Base-by-base conservation (phyloP, 2,888 invertebrate genomes). In the Archips crataeganus region DNA sequence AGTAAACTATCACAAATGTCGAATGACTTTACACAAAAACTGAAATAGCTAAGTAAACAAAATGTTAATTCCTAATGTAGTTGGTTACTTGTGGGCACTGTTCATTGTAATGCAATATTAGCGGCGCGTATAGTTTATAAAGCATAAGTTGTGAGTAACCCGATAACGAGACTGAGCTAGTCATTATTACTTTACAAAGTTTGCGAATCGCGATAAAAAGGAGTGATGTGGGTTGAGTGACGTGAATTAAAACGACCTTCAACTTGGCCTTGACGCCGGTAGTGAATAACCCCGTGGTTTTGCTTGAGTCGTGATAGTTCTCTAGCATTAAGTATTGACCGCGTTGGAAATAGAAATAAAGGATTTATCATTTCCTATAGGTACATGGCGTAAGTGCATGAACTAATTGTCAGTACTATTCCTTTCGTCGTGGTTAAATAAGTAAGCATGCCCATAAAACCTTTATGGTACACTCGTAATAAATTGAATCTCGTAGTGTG, bases 211-310 rank as follows among this genome's bases (percentile, higher is more conserved):
- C 57, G 57, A 57, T 57, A 57, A 57, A 57, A 57, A 57, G 32
- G 49, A 15, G 11, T 57, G 57, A 32, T 9, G 32, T 11, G 54
- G 23, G 9, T 54, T 5, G 9, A 32, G 57, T 57, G 32, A 32
- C 57, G 32, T 32, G 32, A 32, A 32, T 10, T 23, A 8, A 4
- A 45, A 1, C 54, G 61, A 11, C 72, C 62, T 67, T 47, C 54
- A 62, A 67, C 47, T 72, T 57, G 62, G 45, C 61, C 62, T 67
- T 61, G 49, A 49, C 3, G n/a, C 6, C 6, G n/a, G 49, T n/a
- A 49, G 13, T 5, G 5, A 49, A 13, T 49, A 49, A 5, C 49
- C 5, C 49, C n/a, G n/a, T 0, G n/a, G 45, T 45, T n/a, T n/a
- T 49, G 11, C 23, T 54, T 49, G 3, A n/a, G 49, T 49, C 5